Evolutionary conservation across 2,797 vertebrate species (phyloP).

Genomic region (Myiothlypis coronata): DNA sequence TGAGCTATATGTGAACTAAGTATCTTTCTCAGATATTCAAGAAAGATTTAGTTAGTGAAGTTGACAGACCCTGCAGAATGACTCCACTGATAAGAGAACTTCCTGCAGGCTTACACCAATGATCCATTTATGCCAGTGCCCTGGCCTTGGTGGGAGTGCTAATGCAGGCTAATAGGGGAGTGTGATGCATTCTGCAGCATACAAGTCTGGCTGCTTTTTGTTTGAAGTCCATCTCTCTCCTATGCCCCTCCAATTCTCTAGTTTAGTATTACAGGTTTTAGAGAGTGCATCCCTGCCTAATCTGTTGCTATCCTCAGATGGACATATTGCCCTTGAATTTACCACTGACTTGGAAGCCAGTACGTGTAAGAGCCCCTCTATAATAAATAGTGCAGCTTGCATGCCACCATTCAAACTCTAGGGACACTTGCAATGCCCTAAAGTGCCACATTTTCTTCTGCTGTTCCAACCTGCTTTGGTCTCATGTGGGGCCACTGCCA

Average conservation of each 20-base stretch:
- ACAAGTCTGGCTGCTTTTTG: neutral
- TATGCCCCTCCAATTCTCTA: neutral
- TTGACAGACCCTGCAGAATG: neutral
- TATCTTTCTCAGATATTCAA: neutral
- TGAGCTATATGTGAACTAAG: neutral
- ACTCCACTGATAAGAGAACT: neutral
- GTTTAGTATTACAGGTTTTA: neutral
- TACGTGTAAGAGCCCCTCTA: neutral
- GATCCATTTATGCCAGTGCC: neutral
- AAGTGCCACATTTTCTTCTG: neutral
- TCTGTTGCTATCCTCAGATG: neutral
- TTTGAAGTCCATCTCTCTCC: neutral
- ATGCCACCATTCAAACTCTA: neutral
- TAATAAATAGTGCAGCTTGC: neutral
- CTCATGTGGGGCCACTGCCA: neutral
- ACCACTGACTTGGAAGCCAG: neutral
- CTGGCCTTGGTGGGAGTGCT: neutral
- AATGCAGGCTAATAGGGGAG: neutral
- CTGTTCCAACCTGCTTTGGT: neutral
- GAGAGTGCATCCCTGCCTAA: neutral
- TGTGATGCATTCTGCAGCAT: rapidly evolving
- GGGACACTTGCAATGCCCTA: neutral
- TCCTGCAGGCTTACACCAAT: neutral
- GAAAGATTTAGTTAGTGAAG: neutral
- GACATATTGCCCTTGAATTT: neutral